These are phyloP conservation scores for Tenthredo amoena DNA, from an alignment of 2,888 invertebrate species.

Conservation along the genomic window DNA sequence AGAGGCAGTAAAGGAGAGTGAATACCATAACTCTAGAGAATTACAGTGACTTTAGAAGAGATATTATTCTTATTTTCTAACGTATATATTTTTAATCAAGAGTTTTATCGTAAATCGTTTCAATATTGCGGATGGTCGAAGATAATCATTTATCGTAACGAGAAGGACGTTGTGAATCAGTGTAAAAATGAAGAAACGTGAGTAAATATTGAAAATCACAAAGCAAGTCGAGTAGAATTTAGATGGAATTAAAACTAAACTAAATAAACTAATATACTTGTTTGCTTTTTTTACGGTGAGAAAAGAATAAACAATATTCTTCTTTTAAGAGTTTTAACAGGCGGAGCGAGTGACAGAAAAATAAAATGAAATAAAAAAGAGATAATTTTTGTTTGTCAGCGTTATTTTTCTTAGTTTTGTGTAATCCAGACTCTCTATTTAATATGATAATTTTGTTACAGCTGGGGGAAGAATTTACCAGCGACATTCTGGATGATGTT, in stretches of 20 bases:
- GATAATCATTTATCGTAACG: background rate
- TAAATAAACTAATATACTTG: background rate
- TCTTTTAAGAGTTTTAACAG: too few species aligned
- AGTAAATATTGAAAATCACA: too few species aligned
- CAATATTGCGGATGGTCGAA: background rate
- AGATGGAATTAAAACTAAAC: background rate
- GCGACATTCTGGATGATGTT: constrained; percentile 92
- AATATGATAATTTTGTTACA: constrained; percentile 76
- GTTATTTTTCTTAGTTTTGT: background rate
- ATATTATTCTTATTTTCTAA: too few species aligned
- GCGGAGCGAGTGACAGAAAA: too few species aligned
- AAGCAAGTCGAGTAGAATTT: background rate
- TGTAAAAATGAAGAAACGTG: background rate
- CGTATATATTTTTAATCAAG: too few species aligned
- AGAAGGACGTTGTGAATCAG: background rate
- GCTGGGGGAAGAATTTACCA: constrained; percentile 92
- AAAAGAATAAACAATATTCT: too few species aligned
- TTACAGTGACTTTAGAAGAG: too few species aligned
- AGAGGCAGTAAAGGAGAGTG: too few species aligned
- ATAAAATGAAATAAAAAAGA: background rate
- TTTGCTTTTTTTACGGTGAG: background rate
- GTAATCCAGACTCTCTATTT: background rate
- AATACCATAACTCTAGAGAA: too few species aligned
- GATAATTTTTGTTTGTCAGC: constrained; percentile 15
- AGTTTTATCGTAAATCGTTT: too few species aligned